These are phyloP conservation scores for Rhinolophus sinicus DNA, from an alignment of 2,113 vertebrate genomes.

Conservation along the genomic window DNA sequence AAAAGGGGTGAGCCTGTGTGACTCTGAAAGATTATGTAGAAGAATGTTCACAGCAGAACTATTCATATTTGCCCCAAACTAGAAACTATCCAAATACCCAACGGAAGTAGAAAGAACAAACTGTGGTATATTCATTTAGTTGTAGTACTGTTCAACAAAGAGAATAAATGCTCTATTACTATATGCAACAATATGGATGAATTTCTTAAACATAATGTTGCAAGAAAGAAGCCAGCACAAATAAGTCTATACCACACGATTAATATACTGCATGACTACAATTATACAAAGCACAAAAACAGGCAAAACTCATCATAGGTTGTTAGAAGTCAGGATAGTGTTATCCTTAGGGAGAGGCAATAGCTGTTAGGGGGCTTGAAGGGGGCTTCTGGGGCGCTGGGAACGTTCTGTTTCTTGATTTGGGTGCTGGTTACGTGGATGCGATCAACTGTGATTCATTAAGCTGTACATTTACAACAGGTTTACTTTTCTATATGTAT, in stretches of 20 bases:
- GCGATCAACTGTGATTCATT: background rate
- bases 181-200: background rate
- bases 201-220: conserved; percentile 8
- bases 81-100: background rate
- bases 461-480: background rate
- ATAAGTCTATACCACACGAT: background rate
- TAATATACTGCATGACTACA: background rate
- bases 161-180: background rate
- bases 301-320: background rate
- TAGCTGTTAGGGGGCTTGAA: background rate
- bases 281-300: background rate
- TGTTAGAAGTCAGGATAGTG: background rate
- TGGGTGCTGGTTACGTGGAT: background rate
- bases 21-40: background rate
- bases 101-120: background rate
- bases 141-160: background rate
- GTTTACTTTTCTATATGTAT: background rate
- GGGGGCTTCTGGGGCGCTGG: background rate
- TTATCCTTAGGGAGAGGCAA: background rate
- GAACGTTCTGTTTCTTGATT: background rate
- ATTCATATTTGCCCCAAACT: background rate
- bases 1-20: background rate
- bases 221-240: background rate
- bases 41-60: background rate
- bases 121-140: background rate